A percentile compares a stretch with the other conserved stretches of the same genome.
phyloP scores from a whole-genome alignment of 2,113 vertebrate genomes.

The Xyrauchen texanus region DNA sequence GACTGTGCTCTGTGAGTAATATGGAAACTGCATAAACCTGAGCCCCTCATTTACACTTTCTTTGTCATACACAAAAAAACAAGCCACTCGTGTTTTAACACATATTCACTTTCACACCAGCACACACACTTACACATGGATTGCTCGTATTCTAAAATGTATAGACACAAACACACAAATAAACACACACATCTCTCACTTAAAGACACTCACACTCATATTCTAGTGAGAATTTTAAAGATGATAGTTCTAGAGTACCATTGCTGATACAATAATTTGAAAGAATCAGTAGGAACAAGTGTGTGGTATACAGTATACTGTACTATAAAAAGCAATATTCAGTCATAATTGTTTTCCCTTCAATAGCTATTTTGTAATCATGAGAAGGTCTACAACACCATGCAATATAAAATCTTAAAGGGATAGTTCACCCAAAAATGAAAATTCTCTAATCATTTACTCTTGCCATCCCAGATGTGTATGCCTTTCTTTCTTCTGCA shows the following conservation, averaged over 20 bases:
- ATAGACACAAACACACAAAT: constrained; percentile 6
- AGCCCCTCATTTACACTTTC: constrained; percentile 21
- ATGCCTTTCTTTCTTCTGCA: too few relatives aligned
- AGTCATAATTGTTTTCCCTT: too few relatives aligned
- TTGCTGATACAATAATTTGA: not conserved
- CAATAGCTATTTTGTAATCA: too few relatives aligned
- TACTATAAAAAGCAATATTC: not conserved
- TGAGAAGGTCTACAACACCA: too few relatives aligned
- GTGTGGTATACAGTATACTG: not conserved
- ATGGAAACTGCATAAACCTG: constrained; percentile 18
- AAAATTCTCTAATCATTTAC: too few relatives aligned
- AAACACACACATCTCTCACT: not conserved
- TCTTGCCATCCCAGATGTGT: too few relatives aligned
- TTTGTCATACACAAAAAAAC: not conserved
- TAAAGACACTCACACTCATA: too few relatives aligned
- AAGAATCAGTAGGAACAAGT: not conserved
- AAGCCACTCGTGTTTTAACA: not conserved
- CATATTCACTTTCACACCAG: not conserved
- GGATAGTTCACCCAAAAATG: too few relatives aligned
- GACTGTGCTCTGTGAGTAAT: constrained; percentile 20
- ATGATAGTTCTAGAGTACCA: too few relatives aligned
- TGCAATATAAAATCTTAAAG: too few relatives aligned
- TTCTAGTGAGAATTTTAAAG: not conserved
- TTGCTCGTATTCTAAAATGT: not conserved
- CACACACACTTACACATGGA: not conserved